Percentiles rank a stretch among this genome's conserved stretches.
Evolutionary conservation across 2,113 vertebrate genomes (phyloP).

Genomic region (Amphiprion ocellaris): DNA sequence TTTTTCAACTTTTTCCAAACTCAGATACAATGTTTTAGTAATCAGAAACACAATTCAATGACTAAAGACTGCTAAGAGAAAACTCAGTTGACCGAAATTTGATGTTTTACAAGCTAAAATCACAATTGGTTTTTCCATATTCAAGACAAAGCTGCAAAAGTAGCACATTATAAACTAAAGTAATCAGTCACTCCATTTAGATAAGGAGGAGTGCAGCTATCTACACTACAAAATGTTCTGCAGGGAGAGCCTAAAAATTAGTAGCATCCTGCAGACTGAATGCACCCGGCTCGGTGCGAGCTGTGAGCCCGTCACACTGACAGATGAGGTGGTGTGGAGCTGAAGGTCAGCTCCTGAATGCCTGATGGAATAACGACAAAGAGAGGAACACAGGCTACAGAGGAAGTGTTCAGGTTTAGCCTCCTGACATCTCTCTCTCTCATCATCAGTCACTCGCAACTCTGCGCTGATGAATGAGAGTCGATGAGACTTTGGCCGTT

Average conservation of each 20-base stretch:
- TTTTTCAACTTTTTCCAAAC: neutral
- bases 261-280: slow-evolving; percentile 40
- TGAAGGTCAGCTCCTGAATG: slow-evolving; percentile 75
- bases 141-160: neutral
- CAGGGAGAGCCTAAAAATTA: slow-evolving; percentile 40
- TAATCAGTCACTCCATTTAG: neutral
- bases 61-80: neutral
- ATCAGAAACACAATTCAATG: neutral
- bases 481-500: slow-evolving; percentile 39
- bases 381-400: slow-evolving; percentile 25
- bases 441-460: slow-evolving; percentile 49
- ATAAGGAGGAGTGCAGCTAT: slow-evolving; percentile 15
- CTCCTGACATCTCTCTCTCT: slow-evolving; percentile 45
- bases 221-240: slow-evolving; percentile 20
- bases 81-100: neutral
- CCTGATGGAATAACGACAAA: slow-evolving; percentile 59
- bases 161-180: neutral
- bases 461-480: slow-evolving; percentile 42
- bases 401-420: slow-evolving; percentile 47
- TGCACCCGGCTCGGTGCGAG: slow-evolving; percentile 22
- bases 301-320: slow-evolving; percentile 64
- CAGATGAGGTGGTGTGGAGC: slow-evolving; percentile 67
- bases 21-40: neutral
- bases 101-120: neutral
- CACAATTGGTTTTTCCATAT: too few species aligned